A percentile compares a stretch with the other conserved stretches of the same genome.
Conservation (phyloP, 2,113 vertebrate genomes). For the Sceloporus tristichus region DNA sequence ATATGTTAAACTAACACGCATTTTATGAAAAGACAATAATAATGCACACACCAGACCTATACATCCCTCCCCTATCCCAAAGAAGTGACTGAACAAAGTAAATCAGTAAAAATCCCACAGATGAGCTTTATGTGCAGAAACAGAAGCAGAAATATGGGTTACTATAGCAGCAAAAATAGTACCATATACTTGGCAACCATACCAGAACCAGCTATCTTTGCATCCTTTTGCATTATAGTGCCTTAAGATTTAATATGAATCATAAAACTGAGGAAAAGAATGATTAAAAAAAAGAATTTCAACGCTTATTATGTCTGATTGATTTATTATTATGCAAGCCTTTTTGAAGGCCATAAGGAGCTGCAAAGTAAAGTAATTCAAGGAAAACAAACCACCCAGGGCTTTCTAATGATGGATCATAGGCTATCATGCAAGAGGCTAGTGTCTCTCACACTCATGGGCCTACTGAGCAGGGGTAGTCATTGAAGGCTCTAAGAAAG, state of each 20-base stretch:
- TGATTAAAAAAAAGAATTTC: not conserved
- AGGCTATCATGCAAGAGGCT: not conserved
- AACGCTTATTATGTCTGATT: not conserved
- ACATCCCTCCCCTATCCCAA: not conserved
- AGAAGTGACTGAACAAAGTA: not conserved
- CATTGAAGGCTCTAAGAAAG: not conserved
- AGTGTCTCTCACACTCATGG: too few relatives aligned
- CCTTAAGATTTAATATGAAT: not conserved
- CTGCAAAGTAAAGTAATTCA: not conserved
- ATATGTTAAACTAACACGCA: too few relatives aligned
- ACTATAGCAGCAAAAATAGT: not conserved
- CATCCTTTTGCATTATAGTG: not conserved
- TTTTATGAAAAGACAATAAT: too few relatives aligned
- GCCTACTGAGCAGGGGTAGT: not conserved
- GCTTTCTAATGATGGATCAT: not conserved
- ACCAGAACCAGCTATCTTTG: not conserved
- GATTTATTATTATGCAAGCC: not conserved
- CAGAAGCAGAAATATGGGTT: not conserved
- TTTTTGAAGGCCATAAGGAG: not conserved
- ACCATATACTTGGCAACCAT: not conserved
- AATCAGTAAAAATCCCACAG: not conserved
- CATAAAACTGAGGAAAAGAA: not conserved
- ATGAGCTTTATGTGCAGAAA: not conserved
- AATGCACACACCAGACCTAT: too few relatives aligned
- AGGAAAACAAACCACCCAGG: not conserved